phyloP scores from a whole-genome alignment of 2,797 vertebrate genomes.

The Alectoris magna region DNA sequence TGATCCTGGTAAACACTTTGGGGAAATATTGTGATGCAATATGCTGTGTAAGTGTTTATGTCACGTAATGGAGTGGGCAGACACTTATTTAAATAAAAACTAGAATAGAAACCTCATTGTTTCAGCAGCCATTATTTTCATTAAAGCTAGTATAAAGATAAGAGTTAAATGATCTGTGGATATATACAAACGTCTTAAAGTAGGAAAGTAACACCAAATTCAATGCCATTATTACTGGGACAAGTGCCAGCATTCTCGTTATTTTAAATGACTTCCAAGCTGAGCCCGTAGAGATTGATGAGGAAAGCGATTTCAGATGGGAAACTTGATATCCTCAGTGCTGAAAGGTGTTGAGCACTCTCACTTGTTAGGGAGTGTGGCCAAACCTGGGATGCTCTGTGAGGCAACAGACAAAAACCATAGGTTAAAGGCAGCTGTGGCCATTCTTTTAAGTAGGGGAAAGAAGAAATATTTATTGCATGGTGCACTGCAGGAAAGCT shows the following conservation, averaged over 20 bases:
- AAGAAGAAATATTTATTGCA: background rate
- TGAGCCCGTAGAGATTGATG: slow-evolving; percentile 8
- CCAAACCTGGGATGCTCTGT: background rate
- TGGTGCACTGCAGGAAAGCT: background rate
- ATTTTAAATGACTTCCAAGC: slow-evolving; percentile 57
- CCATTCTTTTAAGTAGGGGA: background rate
- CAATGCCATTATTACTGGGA: slow-evolving; percentile 29
- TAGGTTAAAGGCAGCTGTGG: background rate
- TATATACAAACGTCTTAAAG: slow-evolving; percentile 35
- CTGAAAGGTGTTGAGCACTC: background rate
- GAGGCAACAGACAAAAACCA: background rate
- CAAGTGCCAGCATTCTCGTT: slow-evolving; percentile 54
- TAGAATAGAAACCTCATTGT: background rate
- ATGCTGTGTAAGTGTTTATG: slow-evolving; percentile 29
- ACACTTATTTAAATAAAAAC: slow-evolving; percentile 49
- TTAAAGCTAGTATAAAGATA: slow-evolving; percentile 22
- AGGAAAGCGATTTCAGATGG: slow-evolving; percentile 38
- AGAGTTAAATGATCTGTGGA: slow-evolving; percentile 39
- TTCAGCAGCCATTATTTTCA: slow-evolving; percentile 31
- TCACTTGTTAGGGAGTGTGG: background rate
- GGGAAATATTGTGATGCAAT: background rate
- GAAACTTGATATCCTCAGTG: background rate
- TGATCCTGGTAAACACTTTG: slow-evolving; percentile 20
- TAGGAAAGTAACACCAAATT: background rate
- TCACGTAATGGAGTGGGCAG: slow-evolving; percentile 8